A percentile compares a stretch with the other conserved stretches of the same genome.
These are phyloP conservation scores for Thunnus albacares DNA, from an alignment of 2,797 vertebrate genomes.

Conservation along the genomic window DNA sequence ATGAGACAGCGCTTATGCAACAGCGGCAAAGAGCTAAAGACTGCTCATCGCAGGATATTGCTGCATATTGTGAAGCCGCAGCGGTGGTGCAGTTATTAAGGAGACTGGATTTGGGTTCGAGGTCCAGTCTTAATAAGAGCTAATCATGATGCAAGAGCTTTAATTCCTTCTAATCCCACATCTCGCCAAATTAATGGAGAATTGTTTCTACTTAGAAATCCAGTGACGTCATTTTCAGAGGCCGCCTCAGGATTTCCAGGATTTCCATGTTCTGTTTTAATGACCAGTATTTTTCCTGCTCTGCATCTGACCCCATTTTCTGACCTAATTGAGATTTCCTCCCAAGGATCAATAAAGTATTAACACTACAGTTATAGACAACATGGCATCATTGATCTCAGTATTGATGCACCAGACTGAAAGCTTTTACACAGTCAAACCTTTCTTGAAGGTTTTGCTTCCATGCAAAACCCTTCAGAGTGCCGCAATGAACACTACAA, in stretches of 20 bases:
- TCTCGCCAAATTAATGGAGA: not conserved
- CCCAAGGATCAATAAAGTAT: slow-evolving; percentile 6
- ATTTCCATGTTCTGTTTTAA: not conserved
- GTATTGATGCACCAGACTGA: not conserved
- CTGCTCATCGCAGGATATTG: slow-evolving; percentile 59
- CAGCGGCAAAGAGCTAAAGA: slow-evolving; percentile 42
- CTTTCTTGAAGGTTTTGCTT: not conserved
- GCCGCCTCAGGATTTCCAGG: not conserved
- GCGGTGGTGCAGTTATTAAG: slow-evolving; percentile 4
- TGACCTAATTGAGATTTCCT: slow-evolving; percentile 8
- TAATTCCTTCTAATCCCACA: slow-evolving; percentile 11
- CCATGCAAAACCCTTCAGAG: not conserved
- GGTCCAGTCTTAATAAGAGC: slow-evolving; percentile 19
- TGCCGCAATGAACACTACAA: too few relatives aligned
- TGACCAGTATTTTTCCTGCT: not conserved
- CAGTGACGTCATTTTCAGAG: not conserved
- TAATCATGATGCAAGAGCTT: slow-evolving; percentile 11
- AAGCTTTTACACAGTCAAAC: not conserved
- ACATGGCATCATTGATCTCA: not conserved
- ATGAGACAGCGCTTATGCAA: slow-evolving; percentile 37
- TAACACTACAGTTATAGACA: not conserved
- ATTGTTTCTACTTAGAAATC: not conserved
- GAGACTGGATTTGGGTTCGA: slow-evolving; percentile 7
- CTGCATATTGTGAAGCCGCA: slow-evolving; percentile 44
- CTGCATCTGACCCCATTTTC: not conserved